Base-by-base conservation (phyloP, 2,888 invertebrate genomes). In the Amaurobius ferox region DNA sequence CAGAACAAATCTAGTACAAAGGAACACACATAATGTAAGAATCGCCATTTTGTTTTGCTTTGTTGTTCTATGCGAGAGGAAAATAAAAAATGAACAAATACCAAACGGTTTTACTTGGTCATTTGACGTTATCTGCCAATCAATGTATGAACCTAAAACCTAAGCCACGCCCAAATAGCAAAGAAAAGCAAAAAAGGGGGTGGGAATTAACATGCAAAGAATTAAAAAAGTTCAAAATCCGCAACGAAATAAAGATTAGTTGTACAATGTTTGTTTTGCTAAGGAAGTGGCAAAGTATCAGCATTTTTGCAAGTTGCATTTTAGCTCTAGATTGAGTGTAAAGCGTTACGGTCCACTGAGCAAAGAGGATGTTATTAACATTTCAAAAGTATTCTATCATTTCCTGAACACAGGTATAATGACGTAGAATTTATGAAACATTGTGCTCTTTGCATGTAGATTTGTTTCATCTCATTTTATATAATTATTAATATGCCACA, bases 351-450 rank as follows among this genome's bases (percentile, higher is more conserved):
- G 72, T 77, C 23, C 83, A 71, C 23, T 39, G 77, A 64, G 19
- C 67, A 83, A 76, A 64, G 70, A 71, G 81, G 81, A 83, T 85
- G 71, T 62, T 64, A 85, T 85, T 85, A 85, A 72, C 83, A 85
- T 85, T 74, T 62, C 66, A 67, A 61, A 74, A 48, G 28, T 32
- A 66, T 61, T 66, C 32, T 73, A 79, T 67, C 62, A 55, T 76
- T 81, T 81, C 74, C 81, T 62, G 68, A 40, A 68, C 40, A 61
- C 62, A 68, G 28, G 35, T 23, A 64, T 74, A 74, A 28, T 70
- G 28, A 44, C 29, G 44, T 44, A 11, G 19, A 44, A 70, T 70
- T 70, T 70, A 70, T 44, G 44, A 70, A 26, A 55, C 23, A 55
- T 55, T 23, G 55, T 23, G 23, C 16, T 55, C 11, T 55, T 23